Conservation (phyloP, 2,888 invertebrate species). For the Drosophila parthenogenetica region DNA sequence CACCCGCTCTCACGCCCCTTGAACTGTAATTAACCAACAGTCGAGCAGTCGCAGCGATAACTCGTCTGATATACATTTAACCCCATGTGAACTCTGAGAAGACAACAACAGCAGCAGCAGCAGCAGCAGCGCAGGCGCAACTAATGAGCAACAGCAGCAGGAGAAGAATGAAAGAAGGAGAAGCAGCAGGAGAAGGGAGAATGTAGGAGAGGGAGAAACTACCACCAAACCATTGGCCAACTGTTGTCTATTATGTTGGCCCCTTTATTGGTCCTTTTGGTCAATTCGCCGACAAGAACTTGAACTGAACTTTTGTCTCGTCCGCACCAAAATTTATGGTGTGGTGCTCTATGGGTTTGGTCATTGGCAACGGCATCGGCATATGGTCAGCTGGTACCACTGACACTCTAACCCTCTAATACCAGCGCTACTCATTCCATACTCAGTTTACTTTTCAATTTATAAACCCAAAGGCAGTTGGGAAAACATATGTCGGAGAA, state of each 20-base stretch:
- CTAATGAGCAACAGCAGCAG: slow-evolving; percentile 66
- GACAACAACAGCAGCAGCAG: slow-evolving; percentile 21
- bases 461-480: slow-evolving; percentile 14
- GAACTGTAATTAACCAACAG: slow-evolving; percentile 64
- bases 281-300: slow-evolving; percentile 64
- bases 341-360: slow-evolving; percentile 61
- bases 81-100: slow-evolving; percentile 65
- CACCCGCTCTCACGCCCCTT: slow-evolving; percentile 35
- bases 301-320: slow-evolving; percentile 49
- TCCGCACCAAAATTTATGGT: slow-evolving; percentile 56
- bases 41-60: slow-evolving; percentile 41
- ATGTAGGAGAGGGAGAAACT: slow-evolving; percentile 8
- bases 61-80: slow-evolving; percentile 60
- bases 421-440: neutral
- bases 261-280: slow-evolving; percentile 49
- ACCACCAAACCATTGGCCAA: slow-evolving; percentile 60
- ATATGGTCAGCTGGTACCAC: slow-evolving; percentile 29
- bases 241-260: slow-evolving; percentile 65
- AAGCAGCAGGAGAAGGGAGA: slow-evolving; percentile 10
- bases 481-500: slow-evolving; percentile 64
- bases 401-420: slow-evolving; percentile 20
- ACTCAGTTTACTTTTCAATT: slow-evolving; percentile 24
- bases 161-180: slow-evolving; percentile 9
- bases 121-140: slow-evolving; percentile 71
- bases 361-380: slow-evolving; percentile 48